Evolutionary conservation across 2,888 invertebrate genomes (phyloP), one percentile per base, ranked within the genome.

Genomic region (Ectemnius cavifrons): DNA sequence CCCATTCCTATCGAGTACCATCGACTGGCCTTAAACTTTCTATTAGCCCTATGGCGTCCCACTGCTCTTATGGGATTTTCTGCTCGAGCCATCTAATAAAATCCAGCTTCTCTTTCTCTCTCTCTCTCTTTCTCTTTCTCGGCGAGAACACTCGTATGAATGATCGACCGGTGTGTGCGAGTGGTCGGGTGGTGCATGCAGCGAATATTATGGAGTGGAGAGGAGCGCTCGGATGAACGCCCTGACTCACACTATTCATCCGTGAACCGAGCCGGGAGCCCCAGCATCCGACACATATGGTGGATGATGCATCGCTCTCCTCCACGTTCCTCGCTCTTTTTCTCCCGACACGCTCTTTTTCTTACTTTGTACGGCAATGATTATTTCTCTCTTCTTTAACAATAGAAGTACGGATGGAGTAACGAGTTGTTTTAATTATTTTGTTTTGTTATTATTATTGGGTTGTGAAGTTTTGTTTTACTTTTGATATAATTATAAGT

Each of bases 281-380:
- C 20, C 63, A 28, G 60, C 68, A 60, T 65, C 66, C 47, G 52
- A 46, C 71, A 37, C 80, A 78, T 77, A 76, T 74, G 75, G 67
- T 56, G 73, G 67, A 78, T 78, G 73, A 79, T 78, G 73, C 73
- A 72, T 67, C 46, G 67, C 56, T 60, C 16, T 52, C 52, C 16
- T 49, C 14, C 49, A 49, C 47, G 47, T n/a, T n/a, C 14, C 16
- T 52, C 16, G 5, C 16, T 52, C 52, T 52, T 52, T 52, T 52
- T 16, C 16, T 16, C 3, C 13, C n/a, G n/a, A 47, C 11, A 11
- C 14, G 8, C 52, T 16, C 52, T 16, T 13, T 52, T 52, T 52
- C 23, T 23, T 23, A 2, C 23, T 52, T 1, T 3, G 28, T 6
- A 37, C 37, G 37, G 37, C 8, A 37, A 8, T 37, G 1, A 11